Percentiles rank a stretch among this genome's conserved stretches.
phyloP scores from a whole-genome alignment of 2,888 invertebrate species.

The Blera fallax region DNA sequence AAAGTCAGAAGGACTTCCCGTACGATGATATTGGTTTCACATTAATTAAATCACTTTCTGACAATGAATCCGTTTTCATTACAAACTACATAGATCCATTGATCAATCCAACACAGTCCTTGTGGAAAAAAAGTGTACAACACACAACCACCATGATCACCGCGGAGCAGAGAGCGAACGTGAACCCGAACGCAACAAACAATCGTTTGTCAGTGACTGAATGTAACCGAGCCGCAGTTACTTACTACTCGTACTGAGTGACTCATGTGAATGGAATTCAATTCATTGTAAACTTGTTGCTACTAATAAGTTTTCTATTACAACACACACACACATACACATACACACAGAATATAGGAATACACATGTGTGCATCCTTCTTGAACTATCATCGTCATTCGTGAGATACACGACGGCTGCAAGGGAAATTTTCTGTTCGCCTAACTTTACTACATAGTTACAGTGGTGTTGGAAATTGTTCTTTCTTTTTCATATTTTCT shows the following conservation, averaged over 20 bases:
- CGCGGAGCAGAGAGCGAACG: conserved; percentile 37
- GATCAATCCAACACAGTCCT: conserved; percentile 57
- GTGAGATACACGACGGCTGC: conserved; percentile 16
- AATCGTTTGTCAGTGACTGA: conserved; percentile 69
- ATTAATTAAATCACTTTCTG: conserved; percentile 20
- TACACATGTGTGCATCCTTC: conserved; percentile 28
- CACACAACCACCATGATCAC: conserved; percentile 24
- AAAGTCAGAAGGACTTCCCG: conserved; percentile 30
- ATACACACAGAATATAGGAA: background rate
- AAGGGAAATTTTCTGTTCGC: conserved; percentile 25
- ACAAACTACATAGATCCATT: conserved; percentile 53
- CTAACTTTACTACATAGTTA: background rate
- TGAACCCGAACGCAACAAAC: conserved; percentile 67
- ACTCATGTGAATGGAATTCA: conserved; percentile 74
- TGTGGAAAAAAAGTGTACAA: conserved; percentile 10
- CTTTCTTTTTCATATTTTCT: conserved; percentile 10
- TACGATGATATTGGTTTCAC: background rate
- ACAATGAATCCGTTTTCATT: conserved; percentile 30
- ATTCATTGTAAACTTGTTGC: conserved; percentile 74
- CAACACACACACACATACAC: conserved; percentile 35
- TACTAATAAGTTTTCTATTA: conserved; percentile 71
- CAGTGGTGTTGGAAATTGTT: conserved; percentile 59
- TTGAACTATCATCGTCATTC: conserved; percentile 39
- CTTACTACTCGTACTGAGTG: conserved; percentile 63
- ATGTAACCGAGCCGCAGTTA: conserved; percentile 61